Percentiles rank a stretch among this genome's conserved stretches.
These are phyloP conservation scores for Ptychadena robeensis DNA, from an alignment of 2,797 vertebrate species.

Conservation along the genomic window DNA sequence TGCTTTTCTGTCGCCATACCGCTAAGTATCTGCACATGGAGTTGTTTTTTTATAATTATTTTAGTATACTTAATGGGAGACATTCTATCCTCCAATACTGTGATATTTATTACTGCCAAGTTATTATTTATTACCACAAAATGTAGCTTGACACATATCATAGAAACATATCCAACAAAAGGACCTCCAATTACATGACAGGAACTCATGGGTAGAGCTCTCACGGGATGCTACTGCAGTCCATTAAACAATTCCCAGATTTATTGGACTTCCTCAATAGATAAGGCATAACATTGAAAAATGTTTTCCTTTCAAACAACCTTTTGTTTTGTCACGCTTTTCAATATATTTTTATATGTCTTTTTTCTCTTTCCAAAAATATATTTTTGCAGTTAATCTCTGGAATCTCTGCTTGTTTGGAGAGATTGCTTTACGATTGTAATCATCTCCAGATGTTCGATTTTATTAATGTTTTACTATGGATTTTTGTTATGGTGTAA, in stretches of 20 bases:
- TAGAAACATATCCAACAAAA: conserved; percentile 35
- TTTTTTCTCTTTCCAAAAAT: conserved; percentile 46
- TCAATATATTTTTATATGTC: conserved; percentile 46
- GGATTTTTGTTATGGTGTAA: conserved; percentile 8
- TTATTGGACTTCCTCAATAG: conserved; percentile 50
- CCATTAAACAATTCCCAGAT: conserved; percentile 54
- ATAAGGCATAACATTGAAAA: conserved; percentile 45
- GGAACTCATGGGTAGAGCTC: conserved; percentile 11
- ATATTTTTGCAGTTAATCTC: conserved; percentile 57
- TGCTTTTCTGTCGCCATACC: conserved; percentile 12
- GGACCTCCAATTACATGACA: conserved; percentile 32
- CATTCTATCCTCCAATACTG: conserved; percentile 20
- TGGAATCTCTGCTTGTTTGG: conserved; percentile 43
- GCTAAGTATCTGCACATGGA: conserved; percentile 34
- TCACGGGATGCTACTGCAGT: conserved; percentile 44
- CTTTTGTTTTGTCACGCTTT: conserved; percentile 42
- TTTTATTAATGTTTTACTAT: conserved; percentile 33
- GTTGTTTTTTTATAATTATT: conserved; percentile 20
- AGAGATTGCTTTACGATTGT: conserved; percentile 24
- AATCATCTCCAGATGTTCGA: conserved; percentile 47
- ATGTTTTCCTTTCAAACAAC: conserved; percentile 49
- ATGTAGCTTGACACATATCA: conserved; percentile 45
- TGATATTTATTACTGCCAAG: conserved; percentile 27
- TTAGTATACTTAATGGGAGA: conserved; percentile 5
- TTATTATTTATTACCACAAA: conserved; percentile 50